Base-by-base conservation (phyloP, 2,888 invertebrate species). In the Baccha elongata region DNA sequence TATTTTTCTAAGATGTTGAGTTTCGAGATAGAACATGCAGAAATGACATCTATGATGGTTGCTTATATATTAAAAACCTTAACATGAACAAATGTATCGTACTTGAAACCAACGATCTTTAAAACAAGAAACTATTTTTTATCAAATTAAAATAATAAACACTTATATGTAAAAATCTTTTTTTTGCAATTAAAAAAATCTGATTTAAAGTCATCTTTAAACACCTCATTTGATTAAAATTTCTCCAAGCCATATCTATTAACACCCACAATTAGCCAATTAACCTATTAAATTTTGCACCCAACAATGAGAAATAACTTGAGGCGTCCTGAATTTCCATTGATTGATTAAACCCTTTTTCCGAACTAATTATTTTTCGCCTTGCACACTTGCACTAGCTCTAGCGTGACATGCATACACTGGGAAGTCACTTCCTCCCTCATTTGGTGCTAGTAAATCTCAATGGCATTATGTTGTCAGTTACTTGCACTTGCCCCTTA, bases 401-500 rank as follows among this genome's bases (percentile, higher is more conserved):
- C 0, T 10, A 32, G 42, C 58, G 10, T 60, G 48, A 52, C 60
- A 60, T 46, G 67, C 65, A 64, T 58, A 23, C 35, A 65, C 15
- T 21, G n/a, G 3, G 15, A 58, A 67, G 19, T 62, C 46, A 29
- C 37, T 58, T 29, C 40, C 35, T 60, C 23, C 52, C 48, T 21
- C 17, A 26, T 4, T 21, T 40, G 8, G 42, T 13, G 21, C 11
- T 29, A 44, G 50, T 13, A 44, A 55, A 50, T 48, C 64, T 60
- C 46, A 53, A 44, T 72, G 37, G 35, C 58, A 62, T 68, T 62
- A 53, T 62, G 37, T 68, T 62, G 21, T 50, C 32, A 55, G 62
- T 65, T 67, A 67, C 53, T 75, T 71, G 69, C 75, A 81, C 71
- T 76, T 76, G 81, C 52, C 58, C 71, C 40, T 42, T 75, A 32